Percentiles rank a stretch among this genome's conserved stretches.
These are phyloP conservation scores for Cydia amplana DNA, from an alignment of 1,140 invertebrate species.

Conservation along the genomic window DNA sequence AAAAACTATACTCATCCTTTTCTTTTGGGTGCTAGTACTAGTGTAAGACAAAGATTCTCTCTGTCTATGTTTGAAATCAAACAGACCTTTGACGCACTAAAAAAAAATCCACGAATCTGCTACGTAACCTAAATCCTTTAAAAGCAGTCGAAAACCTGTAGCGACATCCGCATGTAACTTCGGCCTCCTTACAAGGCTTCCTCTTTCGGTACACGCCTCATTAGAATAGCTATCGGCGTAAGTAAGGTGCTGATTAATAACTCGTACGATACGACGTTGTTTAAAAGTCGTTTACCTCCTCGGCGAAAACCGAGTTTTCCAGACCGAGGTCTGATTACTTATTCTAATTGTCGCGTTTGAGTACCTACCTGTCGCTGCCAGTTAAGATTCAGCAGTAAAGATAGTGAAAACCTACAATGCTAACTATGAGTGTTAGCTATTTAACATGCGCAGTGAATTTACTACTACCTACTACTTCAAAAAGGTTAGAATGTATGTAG, in stretches of 20 bases:
- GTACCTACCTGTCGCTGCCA: constrained; percentile 39
- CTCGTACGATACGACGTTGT: constrained; percentile 64
- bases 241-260: constrained; percentile 69
- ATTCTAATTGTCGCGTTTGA: constrained; percentile 65
- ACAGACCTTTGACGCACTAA: too few species aligned
- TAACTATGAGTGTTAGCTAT: not conserved
- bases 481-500: not conserved
- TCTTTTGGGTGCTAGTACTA: too few species aligned
- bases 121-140: constrained; percentile 36
- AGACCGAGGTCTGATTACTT: constrained; percentile 45
- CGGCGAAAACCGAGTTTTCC: constrained; percentile 47
- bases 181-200: constrained; percentile 68
- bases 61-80: too few species aligned
- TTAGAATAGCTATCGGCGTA: constrained; percentile 77
- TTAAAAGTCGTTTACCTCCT: constrained; percentile 76
- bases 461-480: not conserved
- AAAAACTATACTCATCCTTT: too few species aligned
- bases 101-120: constrained; percentile 29
- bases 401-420: constrained; percentile 39
- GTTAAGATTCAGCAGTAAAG: constrained; percentile 49
- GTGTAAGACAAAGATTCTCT: too few species aligned
- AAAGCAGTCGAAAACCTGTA: constrained; percentile 39
- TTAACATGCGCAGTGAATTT: constrained; percentile 1
- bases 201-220: constrained; percentile 61
- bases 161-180: constrained; percentile 50